Conservation (phyloP, 2,888 invertebrate species). For the Seira sanloemensis region DNA sequence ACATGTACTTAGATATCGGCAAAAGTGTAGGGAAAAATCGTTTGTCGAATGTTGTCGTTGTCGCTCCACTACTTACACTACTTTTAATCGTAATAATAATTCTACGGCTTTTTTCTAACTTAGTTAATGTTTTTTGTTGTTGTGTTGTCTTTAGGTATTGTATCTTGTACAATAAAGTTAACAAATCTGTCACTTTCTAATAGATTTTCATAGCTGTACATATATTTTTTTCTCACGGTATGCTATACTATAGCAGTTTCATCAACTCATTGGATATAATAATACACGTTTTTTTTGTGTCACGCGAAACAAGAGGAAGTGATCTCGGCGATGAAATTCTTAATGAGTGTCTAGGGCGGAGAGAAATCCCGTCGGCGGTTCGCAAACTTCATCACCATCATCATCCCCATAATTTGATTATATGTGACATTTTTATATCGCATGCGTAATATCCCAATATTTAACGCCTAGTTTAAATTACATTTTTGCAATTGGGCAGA, state of each 20-base stretch:
- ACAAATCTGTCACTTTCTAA: background rate
- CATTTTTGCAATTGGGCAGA: conserved; percentile 2
- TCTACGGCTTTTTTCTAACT: background rate
- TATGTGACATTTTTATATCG: conserved; percentile 43
- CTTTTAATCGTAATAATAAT: background rate
- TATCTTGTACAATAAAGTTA: background rate
- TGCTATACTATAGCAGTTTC: too few species aligned
- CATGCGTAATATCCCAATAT: conserved; percentile 38
- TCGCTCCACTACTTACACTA: background rate
- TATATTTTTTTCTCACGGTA: background rate
- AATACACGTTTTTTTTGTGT: background rate
- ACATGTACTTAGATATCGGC: background rate
- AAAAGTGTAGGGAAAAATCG: background rate
- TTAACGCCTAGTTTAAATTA: conserved; percentile 41
- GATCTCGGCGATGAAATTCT: background rate
- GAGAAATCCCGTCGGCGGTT: background rate
- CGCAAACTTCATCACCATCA: conserved; percentile 6
- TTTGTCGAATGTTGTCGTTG: background rate
- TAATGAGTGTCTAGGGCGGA: background rate
- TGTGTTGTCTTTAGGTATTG: background rate
- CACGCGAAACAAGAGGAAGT: background rate
- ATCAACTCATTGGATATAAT: background rate
- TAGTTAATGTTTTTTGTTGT: background rate
- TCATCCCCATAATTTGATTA: conserved; percentile 29
- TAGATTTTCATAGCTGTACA: background rate